These are phyloP conservation scores for Eleutherodactylus coqui DNA, from an alignment of 2,797 vertebrate genomes.

Conservation along the genomic window DNA sequence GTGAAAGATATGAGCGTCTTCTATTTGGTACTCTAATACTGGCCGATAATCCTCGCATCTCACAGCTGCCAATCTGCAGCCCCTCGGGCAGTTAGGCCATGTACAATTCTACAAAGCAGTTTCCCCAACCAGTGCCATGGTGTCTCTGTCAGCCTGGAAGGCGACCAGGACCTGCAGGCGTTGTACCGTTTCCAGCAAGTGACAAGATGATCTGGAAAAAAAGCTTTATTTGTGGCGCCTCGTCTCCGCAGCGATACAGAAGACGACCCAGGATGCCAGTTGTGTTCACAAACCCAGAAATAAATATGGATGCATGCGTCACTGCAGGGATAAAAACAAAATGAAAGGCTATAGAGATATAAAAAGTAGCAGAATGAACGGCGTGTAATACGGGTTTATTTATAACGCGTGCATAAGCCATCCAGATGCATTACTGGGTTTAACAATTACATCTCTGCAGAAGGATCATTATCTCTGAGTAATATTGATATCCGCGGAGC, in stretches of 20 bases:
- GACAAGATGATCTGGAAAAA: constrained; percentile 32
- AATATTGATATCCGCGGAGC: constrained; percentile 35
- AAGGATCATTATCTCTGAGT: constrained; percentile 34
- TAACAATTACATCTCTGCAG: constrained; percentile 29
- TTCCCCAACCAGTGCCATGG: constrained; percentile 10
- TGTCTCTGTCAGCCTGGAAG: constrained; percentile 23
- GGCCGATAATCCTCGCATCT: not conserved
- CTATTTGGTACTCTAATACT: not conserved
- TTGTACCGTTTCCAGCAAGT: constrained; percentile 17
- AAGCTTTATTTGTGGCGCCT: not conserved
- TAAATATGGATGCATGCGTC: not conserved
- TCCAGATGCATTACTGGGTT: constrained; percentile 17
- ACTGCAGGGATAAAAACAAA: not conserved
- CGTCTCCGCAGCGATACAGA: not conserved
- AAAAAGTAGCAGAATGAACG: not conserved
- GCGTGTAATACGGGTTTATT: constrained; percentile 11
- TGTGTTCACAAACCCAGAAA: not conserved
- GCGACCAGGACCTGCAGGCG: not conserved
- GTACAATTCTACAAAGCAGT: constrained; percentile 2
- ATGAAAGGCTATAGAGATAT: constrained; percentile 9
- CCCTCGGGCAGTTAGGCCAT: not conserved
- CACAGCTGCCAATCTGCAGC: constrained; percentile 8
- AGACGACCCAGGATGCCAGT: not conserved
- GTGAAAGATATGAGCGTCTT: not conserved
- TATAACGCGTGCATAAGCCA: constrained; percentile 17